These are phyloP conservation scores for Drepana falcataria DNA, from an alignment of 2,888 invertebrate genomes.

Conservation along the genomic window DNA sequence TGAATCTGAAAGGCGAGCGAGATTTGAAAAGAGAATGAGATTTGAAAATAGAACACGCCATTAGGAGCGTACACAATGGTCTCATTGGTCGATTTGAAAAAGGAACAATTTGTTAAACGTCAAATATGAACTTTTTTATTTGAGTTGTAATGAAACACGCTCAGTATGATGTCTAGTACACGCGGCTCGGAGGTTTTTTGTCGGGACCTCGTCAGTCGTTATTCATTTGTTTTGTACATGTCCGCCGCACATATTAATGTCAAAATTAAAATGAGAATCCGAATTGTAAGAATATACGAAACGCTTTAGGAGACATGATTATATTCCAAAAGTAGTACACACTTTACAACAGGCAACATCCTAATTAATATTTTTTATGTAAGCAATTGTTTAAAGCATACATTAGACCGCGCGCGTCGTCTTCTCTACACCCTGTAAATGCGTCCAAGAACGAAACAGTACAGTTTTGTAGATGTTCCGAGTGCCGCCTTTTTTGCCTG, in stretches of 20 bases:
- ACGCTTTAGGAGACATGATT: conserved; percentile 65
- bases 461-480: conserved; percentile 35
- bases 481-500: conserved; percentile 44
- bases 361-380: conserved; percentile 57
- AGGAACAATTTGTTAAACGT: conserved; percentile 80
- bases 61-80: conserved; percentile 76
- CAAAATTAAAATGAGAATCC: conserved; percentile 64
- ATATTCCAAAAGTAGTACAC: conserved; percentile 48
- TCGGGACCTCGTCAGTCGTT: conserved; percentile 57
- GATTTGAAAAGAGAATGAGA: conserved; percentile 78
- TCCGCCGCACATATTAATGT: conserved; percentile 61
- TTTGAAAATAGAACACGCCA: conserved; percentile 78
- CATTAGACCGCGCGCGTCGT: conserved; percentile 15
- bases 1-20: conserved; percentile 73
- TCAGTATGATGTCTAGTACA: conserved; percentile 70
- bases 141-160: conserved; percentile 70
- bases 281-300: conserved; percentile 39
- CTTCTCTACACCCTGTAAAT: conserved; percentile 12
- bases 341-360: conserved; percentile 34
- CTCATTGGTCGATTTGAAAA: conserved; percentile 79
- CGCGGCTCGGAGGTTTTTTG: conserved; percentile 62
- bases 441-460: conserved; percentile 14
- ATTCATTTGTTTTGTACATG: conserved; percentile 68
- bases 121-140: conserved; percentile 77
- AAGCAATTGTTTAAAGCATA: conserved; percentile 35